These are phyloP conservation scores for Nothobranchius furzeri DNA, from an alignment of 2,113 vertebrate species.

Conservation along the genomic window DNA sequence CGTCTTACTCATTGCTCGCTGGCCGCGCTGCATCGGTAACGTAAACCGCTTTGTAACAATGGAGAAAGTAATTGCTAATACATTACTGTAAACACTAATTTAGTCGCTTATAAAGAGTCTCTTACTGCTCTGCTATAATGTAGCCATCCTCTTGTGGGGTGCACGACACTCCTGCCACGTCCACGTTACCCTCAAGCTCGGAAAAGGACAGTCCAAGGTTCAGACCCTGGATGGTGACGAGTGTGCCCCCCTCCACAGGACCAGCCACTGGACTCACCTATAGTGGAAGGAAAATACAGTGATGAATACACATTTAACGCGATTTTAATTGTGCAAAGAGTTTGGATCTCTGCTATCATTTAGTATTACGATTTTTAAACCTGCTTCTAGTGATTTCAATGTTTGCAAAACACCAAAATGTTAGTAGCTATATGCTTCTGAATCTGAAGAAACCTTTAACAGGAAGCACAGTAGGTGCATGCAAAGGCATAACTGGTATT, in stretches of 20 bases:
- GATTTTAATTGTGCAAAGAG: background rate
- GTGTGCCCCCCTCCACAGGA: slow-evolving; percentile 90
- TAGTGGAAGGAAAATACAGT: background rate
- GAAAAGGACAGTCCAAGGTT: slow-evolving; percentile 94
- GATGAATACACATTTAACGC: background rate
- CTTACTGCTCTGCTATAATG: slow-evolving; percentile 94
- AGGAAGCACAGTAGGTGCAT: background rate
- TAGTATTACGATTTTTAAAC: too few species aligned
- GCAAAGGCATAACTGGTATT: background rate
- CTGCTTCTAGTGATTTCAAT: background rate
- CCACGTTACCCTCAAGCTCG: slow-evolving; percentile 89
- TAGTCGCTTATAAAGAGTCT: slow-evolving; percentile 9
- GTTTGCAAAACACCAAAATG: background rate
- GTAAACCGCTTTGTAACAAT: too few species aligned
- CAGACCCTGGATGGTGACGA: slow-evolving; percentile 90
- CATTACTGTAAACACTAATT: too few species aligned
- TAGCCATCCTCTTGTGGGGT: slow-evolving; percentile 86
- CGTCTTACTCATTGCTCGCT: too few species aligned
- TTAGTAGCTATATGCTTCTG: background rate
- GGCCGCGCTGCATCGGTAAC: too few species aligned
- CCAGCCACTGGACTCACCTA: slow-evolving; percentile 92
- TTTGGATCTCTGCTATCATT: background rate
- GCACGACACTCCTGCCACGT: slow-evolving; percentile 91
- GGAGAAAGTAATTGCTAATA: too few species aligned
- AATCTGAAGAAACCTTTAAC: slow-evolving; percentile 3